These are phyloP conservation scores for Tetheella fluctuosa DNA, from an alignment of 2,888 invertebrate species.

Conservation along the genomic window DNA sequence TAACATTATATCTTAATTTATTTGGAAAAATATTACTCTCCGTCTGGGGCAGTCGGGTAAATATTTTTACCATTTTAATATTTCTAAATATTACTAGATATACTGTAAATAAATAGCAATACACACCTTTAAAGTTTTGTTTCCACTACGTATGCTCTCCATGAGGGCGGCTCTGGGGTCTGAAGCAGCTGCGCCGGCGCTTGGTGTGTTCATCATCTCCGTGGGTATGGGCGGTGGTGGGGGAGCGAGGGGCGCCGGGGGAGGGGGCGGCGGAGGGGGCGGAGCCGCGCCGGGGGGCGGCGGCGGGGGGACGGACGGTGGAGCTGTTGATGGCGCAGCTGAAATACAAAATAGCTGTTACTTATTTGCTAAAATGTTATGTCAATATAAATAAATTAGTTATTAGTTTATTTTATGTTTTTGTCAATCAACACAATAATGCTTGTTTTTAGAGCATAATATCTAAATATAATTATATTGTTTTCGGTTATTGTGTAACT, in stretches of 20 bases:
- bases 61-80: too few species aligned
- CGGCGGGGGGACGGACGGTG: constrained; percentile 38
- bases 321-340: constrained; percentile 49
- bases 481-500: too few species aligned
- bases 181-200: constrained; percentile 43
- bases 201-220: constrained; percentile 38
- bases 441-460: too few species aligned
- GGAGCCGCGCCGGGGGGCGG: constrained; percentile 45
- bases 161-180: constrained; percentile 89
- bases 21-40: too few species aligned
- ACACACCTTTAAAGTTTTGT: constrained; percentile 88
- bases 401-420: too few species aligned
- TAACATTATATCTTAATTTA: too few species aligned
- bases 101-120: background rate
- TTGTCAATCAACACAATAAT: too few species aligned
- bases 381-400: too few species aligned
- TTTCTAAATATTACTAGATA: too few species aligned
- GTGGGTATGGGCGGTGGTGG: constrained; percentile 60
- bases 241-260: constrained; percentile 58
- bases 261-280: constrained; percentile 62
- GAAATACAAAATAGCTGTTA: background rate
- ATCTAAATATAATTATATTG: too few species aligned
- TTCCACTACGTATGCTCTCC: constrained; percentile 93
- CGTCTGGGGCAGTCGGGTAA: too few species aligned
- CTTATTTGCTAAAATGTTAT: too few species aligned